Percentiles rank a stretch among this genome's conserved stretches.
Evolutionary conservation across 2,113 vertebrate genomes (phyloP).

Genomic region (Myiozetetes cayanensis): DNA sequence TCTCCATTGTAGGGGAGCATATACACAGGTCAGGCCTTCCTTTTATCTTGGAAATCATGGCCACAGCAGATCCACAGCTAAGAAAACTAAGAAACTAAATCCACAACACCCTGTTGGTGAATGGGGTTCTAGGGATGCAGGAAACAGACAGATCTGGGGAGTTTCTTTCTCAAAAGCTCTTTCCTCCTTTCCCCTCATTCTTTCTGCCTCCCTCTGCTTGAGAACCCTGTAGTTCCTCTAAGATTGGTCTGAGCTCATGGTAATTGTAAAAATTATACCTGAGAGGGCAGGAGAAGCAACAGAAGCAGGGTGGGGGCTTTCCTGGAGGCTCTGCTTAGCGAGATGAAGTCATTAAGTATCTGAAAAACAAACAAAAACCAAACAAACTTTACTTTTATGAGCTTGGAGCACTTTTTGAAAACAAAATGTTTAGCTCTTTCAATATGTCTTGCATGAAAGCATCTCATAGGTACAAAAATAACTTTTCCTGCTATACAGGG

Average conservation of each 20-base stretch:
- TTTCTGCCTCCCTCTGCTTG: not conserved
- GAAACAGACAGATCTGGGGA: not conserved
- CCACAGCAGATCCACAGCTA: not conserved
- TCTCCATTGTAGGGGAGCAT: accelerated
- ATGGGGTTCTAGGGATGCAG: not conserved
- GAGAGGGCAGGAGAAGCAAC: not conserved
- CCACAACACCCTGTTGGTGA: accelerated
- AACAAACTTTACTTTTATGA: not conserved
- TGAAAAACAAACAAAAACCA: not conserved
- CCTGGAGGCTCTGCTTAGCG: accelerated
- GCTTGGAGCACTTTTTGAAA: not conserved
- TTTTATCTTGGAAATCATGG: not conserved
- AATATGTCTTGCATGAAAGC: not conserved
- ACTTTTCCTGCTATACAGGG: not conserved
- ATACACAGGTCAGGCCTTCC: not conserved
- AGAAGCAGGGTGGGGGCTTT: not conserved
- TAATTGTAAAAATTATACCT: not conserved
- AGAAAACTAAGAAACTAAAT: not conserved
- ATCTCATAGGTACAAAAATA: not conserved
- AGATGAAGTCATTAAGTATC: not conserved
- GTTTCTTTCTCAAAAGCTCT: not conserved
- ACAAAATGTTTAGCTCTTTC: not conserved
- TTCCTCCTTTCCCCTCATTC: not conserved
- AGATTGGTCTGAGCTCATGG: not conserved
- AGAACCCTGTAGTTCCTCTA: accelerated